Base-by-base conservation (phyloP, 1,140 invertebrate genomes). In the Diorhabda elongata region DNA sequence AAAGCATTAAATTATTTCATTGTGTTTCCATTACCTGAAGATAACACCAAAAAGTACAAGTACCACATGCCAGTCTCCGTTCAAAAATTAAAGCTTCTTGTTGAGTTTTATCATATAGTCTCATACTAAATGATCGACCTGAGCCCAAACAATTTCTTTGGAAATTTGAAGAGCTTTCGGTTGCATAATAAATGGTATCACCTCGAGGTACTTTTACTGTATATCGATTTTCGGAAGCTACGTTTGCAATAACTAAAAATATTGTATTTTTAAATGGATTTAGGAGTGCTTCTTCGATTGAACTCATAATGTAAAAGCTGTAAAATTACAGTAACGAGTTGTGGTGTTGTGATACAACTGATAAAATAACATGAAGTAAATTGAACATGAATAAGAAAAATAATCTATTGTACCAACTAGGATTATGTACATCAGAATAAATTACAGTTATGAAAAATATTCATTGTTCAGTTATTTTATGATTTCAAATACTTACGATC, bases 191-290 rank as follows among this genome's bases (percentile, higher is more conserved):
- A 26, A 89, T 77, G 3, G 87, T 71, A 71, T 89, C 87, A 3
- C 87, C 87, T 44, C 85, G 78, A 0, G 87, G 87, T 2, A 88
- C 84, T 72, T 85, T 84, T 3, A 90, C 81, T 67, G 85, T 85
- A 78, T 87, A 90, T 44, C 87, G 82, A 76, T 88, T 89, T 78
- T 89, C 88, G 1, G 87, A 88, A 3, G 81, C 79, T 0, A 83
- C 77, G 69, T 74, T 73, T 57, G 78, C 64, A 61, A 81, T 66
- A 64, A 81, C 79, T 81, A 45, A 58, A 74, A 74, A 26, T 26
- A 26, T 26, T 26, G 26, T 26, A 26, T 26, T 26, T 26, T 26
- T 26, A 26, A 26, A 26, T 26, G 26, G 26, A 26, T 26, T 26
- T 26, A 26, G 26, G 1, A 26, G 26, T 26, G 26, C 26, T 26